These are phyloP conservation scores for Acanthosepion lycidas DNA, from an alignment of 2,888 invertebrate genomes.

Conservation along the genomic window DNA sequence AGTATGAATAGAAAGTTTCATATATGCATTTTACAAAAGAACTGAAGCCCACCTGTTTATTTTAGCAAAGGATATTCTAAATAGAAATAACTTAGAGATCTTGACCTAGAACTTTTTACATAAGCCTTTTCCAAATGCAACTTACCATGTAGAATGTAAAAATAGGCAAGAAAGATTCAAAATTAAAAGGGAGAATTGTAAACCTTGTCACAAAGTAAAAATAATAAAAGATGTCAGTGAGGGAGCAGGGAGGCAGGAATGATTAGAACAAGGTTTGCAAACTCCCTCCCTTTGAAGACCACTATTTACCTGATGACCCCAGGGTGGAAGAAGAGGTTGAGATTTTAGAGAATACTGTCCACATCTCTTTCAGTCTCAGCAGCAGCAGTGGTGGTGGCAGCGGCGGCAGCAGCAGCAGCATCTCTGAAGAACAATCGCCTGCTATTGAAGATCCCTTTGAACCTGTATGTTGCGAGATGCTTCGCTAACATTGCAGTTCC, in stretches of 20 bases:
- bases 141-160: neutral
- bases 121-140: neutral
- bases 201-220: neutral
- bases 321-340: neutral
- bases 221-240: neutral
- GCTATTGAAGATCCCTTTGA: neutral
- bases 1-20: no score
- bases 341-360: neutral
- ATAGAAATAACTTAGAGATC: neutral
- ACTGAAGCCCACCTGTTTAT: neutral
- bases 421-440: neutral
- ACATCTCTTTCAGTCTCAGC: neutral
- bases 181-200: neutral
- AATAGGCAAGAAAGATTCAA: neutral
- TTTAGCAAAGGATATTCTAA: neutral
- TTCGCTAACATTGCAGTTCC: slow-evolving; percentile 33
- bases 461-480: slow-evolving; percentile 23
- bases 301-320: neutral
- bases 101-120: neutral
- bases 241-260: neutral
- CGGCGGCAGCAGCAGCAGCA: neutral
- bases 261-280: slow-evolving; percentile 11
- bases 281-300: neutral
- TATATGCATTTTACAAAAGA: neutral
- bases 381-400: neutral